Evolutionary conservation across 2,113 vertebrate genomes (phyloP), one percentile per base, ranked within the genome.

Genomic region (Phycodurus eques): DNA sequence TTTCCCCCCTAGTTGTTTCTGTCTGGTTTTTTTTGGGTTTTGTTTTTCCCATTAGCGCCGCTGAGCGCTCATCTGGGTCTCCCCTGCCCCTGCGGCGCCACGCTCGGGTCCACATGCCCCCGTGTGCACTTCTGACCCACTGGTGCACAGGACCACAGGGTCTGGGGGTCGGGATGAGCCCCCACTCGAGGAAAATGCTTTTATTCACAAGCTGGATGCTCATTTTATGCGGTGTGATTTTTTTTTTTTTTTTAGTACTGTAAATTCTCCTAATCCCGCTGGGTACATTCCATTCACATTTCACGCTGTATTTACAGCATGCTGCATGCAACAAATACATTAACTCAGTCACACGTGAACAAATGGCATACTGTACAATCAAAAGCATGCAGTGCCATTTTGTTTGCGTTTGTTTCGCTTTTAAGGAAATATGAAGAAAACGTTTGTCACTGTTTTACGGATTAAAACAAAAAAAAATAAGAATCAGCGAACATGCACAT

Each of bases 1-100:
- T 46, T 66, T 22, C 35, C n/a, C 14, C 4, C 17, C 19, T 5
- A 43, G 73, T 59, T 47, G 10, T 71, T 73, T 75, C 76, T 78
- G 75, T 78, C 80, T 85, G 78, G 67, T 22, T 6, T 4, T 59
- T 13, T 27, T 14, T 31, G 5, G 2, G 15, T 53, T 31, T 27
- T 59, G 14, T 59, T 60, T 60, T 6, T 27, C 0, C 47, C 73
- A 76, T 83, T 75, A 85, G 75, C 64, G 74, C 76, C 74, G 68
- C 81, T 82, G 78, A 87, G 76, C 51, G 61, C 61, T 82, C 77
- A 76, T 85, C 71, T 83, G 71, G 14, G 68, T 82, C 71, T 76
- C 70, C 74, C 68, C 72, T 53, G 67, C 13, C 67, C 67, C 46
- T 72, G 65, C 71, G 67, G 69, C 64, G 61, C 67, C 61, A 64